Percentiles rank a stretch among this genome's conserved stretches.
phyloP scores from a whole-genome alignment of 1,140 invertebrate species.

The Pseudomyrmex gracilis region DNA sequence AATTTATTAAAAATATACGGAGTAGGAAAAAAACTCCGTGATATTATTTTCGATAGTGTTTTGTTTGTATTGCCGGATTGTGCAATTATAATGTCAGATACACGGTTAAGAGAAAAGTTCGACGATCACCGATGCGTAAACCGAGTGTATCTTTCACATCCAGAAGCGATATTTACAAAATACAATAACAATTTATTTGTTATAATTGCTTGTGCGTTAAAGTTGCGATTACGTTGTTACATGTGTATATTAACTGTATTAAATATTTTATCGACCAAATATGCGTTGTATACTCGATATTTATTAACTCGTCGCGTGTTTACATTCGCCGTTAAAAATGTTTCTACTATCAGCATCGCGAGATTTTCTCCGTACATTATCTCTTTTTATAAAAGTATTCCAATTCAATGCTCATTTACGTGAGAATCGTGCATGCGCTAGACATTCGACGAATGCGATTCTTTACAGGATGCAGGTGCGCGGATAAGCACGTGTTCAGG shows the following conservation, averaged over 20 bases:
- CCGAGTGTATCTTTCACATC: not conserved
- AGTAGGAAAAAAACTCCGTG: not conserved
- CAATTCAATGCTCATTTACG: conserved; percentile 57
- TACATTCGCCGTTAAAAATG: not conserved
- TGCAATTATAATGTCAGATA: conserved; percentile 20
- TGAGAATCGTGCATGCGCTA: conserved; percentile 49
- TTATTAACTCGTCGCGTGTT: not conserved
- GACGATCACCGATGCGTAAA: conserved; percentile 20
- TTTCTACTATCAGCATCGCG: not conserved
- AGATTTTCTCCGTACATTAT: not conserved
- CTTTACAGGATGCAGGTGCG: conserved; percentile 20
- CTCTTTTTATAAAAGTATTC: conserved; percentile 33
- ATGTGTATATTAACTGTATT: not conserved
- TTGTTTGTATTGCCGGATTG: conserved; percentile 20
- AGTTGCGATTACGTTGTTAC: not conserved
- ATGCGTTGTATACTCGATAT: not conserved
- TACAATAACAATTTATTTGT: conserved; percentile 32
- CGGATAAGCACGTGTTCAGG: conserved; percentile 30
- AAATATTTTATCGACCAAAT: conserved; percentile 4
- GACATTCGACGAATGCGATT: conserved; percentile 53
- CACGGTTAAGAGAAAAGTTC: not conserved
- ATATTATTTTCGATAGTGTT: not conserved
- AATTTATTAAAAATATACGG: not conserved
- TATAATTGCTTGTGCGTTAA: not conserved
- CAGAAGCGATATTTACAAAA: conserved; percentile 25